A percentile compares a stretch with the other conserved stretches of the same genome.
These are phyloP conservation scores for Trypoxylon attenuatum DNA, from an alignment of 2,888 invertebrate genomes.

Conservation along the genomic window DNA sequence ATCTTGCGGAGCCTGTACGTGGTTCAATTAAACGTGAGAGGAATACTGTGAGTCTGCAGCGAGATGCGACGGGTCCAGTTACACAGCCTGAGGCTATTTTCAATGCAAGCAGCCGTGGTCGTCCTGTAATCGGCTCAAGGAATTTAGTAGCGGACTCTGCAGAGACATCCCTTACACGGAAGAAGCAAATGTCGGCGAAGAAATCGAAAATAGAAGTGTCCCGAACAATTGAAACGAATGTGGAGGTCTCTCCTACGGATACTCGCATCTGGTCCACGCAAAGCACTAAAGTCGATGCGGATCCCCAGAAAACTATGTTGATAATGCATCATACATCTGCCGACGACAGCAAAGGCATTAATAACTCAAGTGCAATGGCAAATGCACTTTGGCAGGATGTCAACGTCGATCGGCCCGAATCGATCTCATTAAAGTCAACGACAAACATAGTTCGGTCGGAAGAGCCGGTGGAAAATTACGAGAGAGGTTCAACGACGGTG, in stretches of 20 bases:
- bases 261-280: background rate
- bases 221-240: background rate
- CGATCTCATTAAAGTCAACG: constrained; percentile 4
- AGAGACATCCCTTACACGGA: background rate
- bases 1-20: background rate
- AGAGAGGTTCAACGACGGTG: background rate
- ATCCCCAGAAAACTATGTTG: background rate
- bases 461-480: background rate
- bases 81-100: background rate
- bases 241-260: background rate
- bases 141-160: constrained; percentile 12
- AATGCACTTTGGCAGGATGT: no score
- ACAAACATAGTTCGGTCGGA: background rate
- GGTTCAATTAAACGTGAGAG: constrained; percentile 7
- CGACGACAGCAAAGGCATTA: no score
- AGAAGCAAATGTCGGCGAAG: background rate
- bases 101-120: background rate
- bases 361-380: no score
- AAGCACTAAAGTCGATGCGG: no score
- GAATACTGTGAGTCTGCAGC: constrained; percentile 18
- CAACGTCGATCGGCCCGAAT: background rate
- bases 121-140: constrained; percentile 5
- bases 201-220: constrained; percentile 6
- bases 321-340: no score
- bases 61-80: constrained; percentile 11